Base-by-base conservation (phyloP, 1,140 invertebrate species). In the Pissodes strobi region DNA sequence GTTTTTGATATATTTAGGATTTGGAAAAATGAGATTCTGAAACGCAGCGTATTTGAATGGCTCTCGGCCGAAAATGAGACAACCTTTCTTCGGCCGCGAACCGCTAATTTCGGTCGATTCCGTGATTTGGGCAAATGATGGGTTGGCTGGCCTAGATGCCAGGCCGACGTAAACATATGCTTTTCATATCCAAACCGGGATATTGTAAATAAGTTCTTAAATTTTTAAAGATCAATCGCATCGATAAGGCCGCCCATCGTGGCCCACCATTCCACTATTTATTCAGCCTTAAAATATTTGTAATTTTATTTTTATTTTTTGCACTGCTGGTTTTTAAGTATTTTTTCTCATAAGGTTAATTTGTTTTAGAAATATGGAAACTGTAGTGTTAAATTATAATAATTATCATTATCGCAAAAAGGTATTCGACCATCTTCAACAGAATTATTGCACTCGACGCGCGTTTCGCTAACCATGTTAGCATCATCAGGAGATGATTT, bases 81-180 rank as follows among this genome's bases (percentile, higher is more conserved):
- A 52, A 34, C 52, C 52, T 55, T 39, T 55, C 30, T 21, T 38
- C 38, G 34, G 39, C 30, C 41, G 17, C 51, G 51, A 68, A 64
- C 69, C 66, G 56, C 61, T 68, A 70, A 70, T 70, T 70, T 70
- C 45, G 38, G 56, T 23, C 64, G 48, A 63, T 65, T 68, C 64
- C 68, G 65, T 69, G 68, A 64, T 67, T 69, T 58, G 57, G 59
- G 59, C 61, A 69, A 69, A 67, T 62, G 59, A 69, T 64, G 61
- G 68, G 65, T 64, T 69, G 64, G 64, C 63, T 59, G 52, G 38
- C 52, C 52, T 39, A 38, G 52, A 61, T 49, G 51, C 53, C 41
- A 9, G 25, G 21, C 13, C 19, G 49, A 13, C 49, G 49, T 52
- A 52, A 52, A 52, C 49, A 52, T 25, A 52, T 52, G 21, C 49